A percentile compares a stretch with the other conserved stretches of the same genome.
phyloP scores from a whole-genome alignment of 2,888 invertebrate species.

The Cerastoderma edule region DNA sequence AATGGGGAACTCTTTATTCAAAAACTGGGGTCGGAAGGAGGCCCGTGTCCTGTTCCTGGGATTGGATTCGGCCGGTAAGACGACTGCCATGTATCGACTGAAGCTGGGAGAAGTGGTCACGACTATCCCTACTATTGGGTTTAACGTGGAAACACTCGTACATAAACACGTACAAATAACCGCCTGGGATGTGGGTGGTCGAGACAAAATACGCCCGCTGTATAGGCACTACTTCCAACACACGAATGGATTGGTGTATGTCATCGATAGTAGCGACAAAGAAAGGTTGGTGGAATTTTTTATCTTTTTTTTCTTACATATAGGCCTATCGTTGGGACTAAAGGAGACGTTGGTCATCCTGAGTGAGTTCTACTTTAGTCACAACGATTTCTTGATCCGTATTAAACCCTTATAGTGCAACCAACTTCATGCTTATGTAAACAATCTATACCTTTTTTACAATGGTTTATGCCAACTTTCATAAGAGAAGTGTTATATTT shows the following conservation, averaged over 20 bases:
- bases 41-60: slow-evolving; percentile 55
- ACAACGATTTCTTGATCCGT: too few relatives aligned
- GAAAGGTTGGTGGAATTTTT: slow-evolving; percentile 57
- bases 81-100: slow-evolving; percentile 63
- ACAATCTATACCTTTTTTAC: too few relatives aligned
- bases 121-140: slow-evolving; percentile 72
- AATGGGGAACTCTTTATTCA: slow-evolving; percentile 40
- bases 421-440: too few relatives aligned
- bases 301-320: too few relatives aligned
- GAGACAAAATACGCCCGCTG: slow-evolving; percentile 65
- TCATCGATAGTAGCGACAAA: slow-evolving; percentile 69
- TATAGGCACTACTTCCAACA: slow-evolving; percentile 63
- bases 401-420: background rate
- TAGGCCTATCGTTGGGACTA: too few relatives aligned
- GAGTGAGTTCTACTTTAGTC: too few relatives aligned
- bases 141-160: slow-evolving; percentile 66
- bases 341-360: too few relatives aligned
- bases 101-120: slow-evolving; percentile 69
- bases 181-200: slow-evolving; percentile 69
- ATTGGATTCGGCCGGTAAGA: slow-evolving; percentile 70
- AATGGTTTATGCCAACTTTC: too few relatives aligned
- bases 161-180: slow-evolving; percentile 52
- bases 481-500: too few relatives aligned
- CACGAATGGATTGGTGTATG: slow-evolving; percentile 64
- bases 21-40: slow-evolving; percentile 31